These are phyloP conservation scores for Eupithecia exiguata DNA, from an alignment of 2,888 invertebrate genomes.

Conservation along the genomic window DNA sequence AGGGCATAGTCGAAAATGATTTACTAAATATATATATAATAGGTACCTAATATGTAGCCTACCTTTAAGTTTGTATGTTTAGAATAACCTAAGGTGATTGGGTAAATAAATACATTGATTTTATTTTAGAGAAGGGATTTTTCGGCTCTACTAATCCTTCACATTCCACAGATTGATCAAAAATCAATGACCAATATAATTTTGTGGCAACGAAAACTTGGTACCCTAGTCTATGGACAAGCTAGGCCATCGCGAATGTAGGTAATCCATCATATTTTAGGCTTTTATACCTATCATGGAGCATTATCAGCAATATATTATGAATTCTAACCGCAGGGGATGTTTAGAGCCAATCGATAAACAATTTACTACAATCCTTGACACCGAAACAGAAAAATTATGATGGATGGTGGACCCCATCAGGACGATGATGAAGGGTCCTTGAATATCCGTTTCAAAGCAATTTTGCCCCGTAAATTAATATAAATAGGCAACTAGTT, in stretches of 20 bases:
- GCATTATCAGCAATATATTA: constrained; percentile 20
- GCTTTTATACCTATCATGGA: constrained; percentile 12
- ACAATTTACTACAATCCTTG: constrained; percentile 38
- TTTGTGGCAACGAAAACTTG: neutral
- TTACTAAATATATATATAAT: neutral
- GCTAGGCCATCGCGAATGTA: neutral
- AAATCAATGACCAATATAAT: neutral
- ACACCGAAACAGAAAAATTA: constrained; percentile 20
- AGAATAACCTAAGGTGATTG: neutral
- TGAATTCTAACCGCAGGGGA: constrained; percentile 15
- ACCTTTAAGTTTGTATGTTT: neutral
- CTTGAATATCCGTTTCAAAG: neutral
- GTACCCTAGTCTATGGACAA: neutral
- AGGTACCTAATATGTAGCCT: neutral
- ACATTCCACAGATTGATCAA: neutral
- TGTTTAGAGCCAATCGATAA: constrained; percentile 10
- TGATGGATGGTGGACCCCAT: constrained; percentile 22
- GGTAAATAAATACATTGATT: no score
- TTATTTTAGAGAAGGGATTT: neutral
- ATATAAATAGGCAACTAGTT: neutral
- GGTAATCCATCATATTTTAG: constrained; percentile 23
- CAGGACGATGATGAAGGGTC: neutral
- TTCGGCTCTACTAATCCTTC: neutral
- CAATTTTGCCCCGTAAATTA: neutral
- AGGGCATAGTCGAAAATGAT: neutral